These are phyloP conservation scores for Graphium colonna DNA, from an alignment of 2,888 invertebrate species.

Conservation along the genomic window DNA sequence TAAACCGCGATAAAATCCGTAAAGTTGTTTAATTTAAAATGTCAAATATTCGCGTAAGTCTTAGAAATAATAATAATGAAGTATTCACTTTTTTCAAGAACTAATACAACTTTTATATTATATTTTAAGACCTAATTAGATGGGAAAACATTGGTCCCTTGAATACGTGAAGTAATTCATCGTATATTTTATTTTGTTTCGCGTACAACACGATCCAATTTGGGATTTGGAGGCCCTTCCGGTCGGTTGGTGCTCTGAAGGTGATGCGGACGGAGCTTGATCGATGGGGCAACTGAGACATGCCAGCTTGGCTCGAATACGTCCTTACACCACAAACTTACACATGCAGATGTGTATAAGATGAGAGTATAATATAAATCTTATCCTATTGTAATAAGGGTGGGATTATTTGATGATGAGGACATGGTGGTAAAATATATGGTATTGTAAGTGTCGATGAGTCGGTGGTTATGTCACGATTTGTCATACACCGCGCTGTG, in stretches of 20 bases:
- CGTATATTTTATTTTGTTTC: slow-evolving; percentile 36
- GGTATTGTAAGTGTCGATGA: slow-evolving; percentile 36
- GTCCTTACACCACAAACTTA: slow-evolving; percentile 47
- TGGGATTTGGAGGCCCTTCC: slow-evolving; percentile 60
- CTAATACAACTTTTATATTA: no score
- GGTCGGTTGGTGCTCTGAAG: slow-evolving; percentile 69
- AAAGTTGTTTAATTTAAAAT: no score
- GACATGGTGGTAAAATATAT: background rate
- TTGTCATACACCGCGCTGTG: slow-evolving; percentile 74
- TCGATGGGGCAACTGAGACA: slow-evolving; percentile 71
- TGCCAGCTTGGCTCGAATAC: slow-evolving; percentile 63
- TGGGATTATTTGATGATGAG: slow-evolving; percentile 2
- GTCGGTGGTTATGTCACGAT: slow-evolving; percentile 74
- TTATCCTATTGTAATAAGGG: slow-evolving; percentile 37
- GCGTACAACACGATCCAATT: slow-evolving; percentile 41
- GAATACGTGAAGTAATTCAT: no score
- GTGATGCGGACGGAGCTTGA: slow-evolving; percentile 74
- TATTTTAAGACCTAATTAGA: no score
- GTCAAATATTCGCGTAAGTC: no score
- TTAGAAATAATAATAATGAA: no score
- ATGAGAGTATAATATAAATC: slow-evolving; percentile 20
- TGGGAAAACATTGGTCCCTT: no score
- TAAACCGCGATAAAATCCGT: no score
- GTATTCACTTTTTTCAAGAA: no score
- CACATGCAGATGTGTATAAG: slow-evolving; percentile 31